Percentiles rank a stretch among this genome's conserved stretches.
Evolutionary conservation across 2,113 vertebrate species (phyloP).

Genomic region (Mellivora capensis): DNA sequence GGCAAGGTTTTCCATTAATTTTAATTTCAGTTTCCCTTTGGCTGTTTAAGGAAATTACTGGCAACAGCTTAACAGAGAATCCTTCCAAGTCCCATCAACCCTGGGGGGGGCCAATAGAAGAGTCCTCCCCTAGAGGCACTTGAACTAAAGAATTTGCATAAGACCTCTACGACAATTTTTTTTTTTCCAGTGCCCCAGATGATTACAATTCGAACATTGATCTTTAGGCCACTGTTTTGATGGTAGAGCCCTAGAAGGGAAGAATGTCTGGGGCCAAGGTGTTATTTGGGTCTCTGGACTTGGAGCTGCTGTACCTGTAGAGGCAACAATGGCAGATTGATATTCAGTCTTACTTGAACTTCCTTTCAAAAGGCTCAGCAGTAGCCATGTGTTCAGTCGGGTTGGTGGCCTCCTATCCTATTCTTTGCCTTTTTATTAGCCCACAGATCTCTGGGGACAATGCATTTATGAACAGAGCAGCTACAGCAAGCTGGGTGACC

Average conservation of each 20-base stretch:
- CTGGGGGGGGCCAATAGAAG: background rate
- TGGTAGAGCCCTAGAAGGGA: background rate
- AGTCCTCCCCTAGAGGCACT: background rate
- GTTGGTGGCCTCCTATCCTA: no score
- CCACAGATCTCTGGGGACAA: background rate
- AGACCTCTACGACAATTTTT: background rate
- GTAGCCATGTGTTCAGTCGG: background rate
- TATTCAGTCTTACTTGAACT: background rate
- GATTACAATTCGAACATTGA: background rate
- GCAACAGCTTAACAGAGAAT: background rate
- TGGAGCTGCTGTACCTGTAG: background rate
- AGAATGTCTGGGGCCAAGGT: background rate
- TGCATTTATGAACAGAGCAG: background rate
- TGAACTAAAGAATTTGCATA: background rate
- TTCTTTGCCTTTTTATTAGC: background rate
- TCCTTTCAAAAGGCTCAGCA: background rate
- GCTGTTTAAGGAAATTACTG: background rate
- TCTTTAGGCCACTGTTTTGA: background rate
- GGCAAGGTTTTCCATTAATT: background rate
- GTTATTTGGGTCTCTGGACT: background rate
- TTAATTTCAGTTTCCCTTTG: background rate
- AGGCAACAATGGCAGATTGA: background rate
- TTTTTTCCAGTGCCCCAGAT: background rate
- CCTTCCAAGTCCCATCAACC: background rate
- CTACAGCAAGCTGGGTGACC: background rate